Evolutionary conservation across 1,140 invertebrate species (phyloP), one percentile per base, ranked within the genome.

Genomic region (Philopotamus ludificatus): DNA sequence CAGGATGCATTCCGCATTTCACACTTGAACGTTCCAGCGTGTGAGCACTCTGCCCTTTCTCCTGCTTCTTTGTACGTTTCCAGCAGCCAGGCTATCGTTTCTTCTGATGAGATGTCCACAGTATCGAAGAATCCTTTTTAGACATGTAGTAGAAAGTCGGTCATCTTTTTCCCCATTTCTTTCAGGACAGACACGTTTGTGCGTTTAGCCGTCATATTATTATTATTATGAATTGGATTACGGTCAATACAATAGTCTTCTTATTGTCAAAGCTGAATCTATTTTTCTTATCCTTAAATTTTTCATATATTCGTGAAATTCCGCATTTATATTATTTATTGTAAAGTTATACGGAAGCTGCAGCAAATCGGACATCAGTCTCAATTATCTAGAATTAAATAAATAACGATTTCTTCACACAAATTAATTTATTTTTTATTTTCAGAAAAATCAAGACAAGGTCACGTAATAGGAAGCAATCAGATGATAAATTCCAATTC

Each of bases 401-500:
- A 1, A 20, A 26, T 0, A 23, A 39, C 0, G 10, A 21, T 10
- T n/a, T 34, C n/a, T 10, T 26, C 12, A 22, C 15, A 2, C 12
- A 18, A 57, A 3, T 51, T 22, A 68, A 59, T 53, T 21, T 42
- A 21, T 15, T 42, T 69, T 54, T 59, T 60, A 7, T 47, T 67
- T 67, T 42, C 58, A 70, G 68, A 70, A 28, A 70, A 70, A 50
- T 26, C 61, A 2, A 15, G 65, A 15, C 68, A 64, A 44, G 23
- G 21, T 16, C 53, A 34, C 34, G 9, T 53, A 9, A n/a, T 16
- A 4, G 45, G 34, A 9, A 66, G 41, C 28, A n/a, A n/a, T n/a
- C 63, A 65, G 25, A 67, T 70, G 54, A 28, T 57, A 41, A 67
- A 67, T 41, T 70, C 68, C 9, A 28, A 20, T n/a, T 70, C 68